phyloP scores from a whole-genome alignment of 2,113 vertebrate genomes.

The Pedionomus torquatus region DNA sequence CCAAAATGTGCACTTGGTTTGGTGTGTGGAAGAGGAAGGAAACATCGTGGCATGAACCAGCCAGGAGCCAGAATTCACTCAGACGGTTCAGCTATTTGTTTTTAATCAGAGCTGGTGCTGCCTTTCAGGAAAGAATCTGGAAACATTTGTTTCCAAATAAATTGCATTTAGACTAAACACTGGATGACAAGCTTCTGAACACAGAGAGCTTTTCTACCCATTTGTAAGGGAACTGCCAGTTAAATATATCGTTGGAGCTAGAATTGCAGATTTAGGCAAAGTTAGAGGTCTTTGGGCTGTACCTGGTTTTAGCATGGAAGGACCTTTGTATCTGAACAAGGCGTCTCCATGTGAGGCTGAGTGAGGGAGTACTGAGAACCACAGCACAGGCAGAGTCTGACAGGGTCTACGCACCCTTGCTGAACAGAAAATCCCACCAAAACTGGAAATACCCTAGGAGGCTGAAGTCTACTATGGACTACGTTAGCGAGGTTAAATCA shows the following conservation, averaged over 20 bases:
- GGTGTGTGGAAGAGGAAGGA: not conserved
- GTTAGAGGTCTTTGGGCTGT: not conserved
- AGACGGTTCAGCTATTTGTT: not conserved
- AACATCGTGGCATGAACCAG: not conserved
- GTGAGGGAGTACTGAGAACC: not conserved
- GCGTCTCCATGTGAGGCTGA: not conserved
- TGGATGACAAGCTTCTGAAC: not conserved
- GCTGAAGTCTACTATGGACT: not conserved
- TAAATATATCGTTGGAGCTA: not conserved
- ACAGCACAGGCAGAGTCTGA: not conserved
- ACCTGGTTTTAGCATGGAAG: not conserved
- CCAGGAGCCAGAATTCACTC: not conserved
- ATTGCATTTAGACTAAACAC: not conserved
- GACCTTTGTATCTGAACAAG: not conserved
- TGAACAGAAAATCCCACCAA: not conserved
- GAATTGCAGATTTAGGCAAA: not conserved
- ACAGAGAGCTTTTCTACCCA: not conserved
- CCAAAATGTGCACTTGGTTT: not conserved
- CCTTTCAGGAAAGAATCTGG: slow-evolving; percentile 12
- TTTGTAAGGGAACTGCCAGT: not conserved
- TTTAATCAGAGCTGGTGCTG: not conserved
- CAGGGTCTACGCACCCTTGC: not conserved
- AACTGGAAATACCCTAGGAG: not conserved
- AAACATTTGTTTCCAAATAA: slow-evolving; percentile 9
- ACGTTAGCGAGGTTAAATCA: not conserved